Conservation (phyloP, 2,113 vertebrate genomes). For the Lucifuga dentata region DNA sequence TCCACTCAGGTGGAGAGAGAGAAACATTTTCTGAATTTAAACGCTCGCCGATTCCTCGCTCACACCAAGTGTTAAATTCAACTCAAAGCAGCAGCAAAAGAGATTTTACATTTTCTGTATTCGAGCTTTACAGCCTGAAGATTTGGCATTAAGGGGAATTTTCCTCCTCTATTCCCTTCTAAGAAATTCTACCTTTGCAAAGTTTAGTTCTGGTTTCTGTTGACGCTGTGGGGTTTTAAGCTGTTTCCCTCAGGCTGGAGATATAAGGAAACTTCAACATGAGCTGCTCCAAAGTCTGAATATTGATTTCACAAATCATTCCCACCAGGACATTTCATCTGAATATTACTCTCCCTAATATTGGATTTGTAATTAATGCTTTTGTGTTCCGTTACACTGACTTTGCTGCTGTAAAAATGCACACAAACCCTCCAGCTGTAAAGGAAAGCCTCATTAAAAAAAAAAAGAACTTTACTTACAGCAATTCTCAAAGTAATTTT, state of each 20-base stretch:
- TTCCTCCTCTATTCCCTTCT: slow-evolving; percentile 42
- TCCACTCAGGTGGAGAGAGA: slow-evolving; percentile 73
- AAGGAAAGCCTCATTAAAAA: slow-evolving; percentile 47
- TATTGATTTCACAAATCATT: slow-evolving; percentile 62
- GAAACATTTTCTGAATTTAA: slow-evolving; percentile 82
- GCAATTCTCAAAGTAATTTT: slow-evolving; percentile 27
- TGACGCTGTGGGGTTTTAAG: slow-evolving; percentile 71
- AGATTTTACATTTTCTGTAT: slow-evolving; percentile 76
- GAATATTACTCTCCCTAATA: slow-evolving; percentile 53
- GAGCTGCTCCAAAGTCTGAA: slow-evolving; percentile 52
- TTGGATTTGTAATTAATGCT: slow-evolving; percentile 54
- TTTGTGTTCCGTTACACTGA: slow-evolving; percentile 29
- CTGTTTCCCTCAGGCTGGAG: slow-evolving; percentile 49
- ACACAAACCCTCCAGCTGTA: slow-evolving; percentile 7
- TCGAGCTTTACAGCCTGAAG: slow-evolving; percentile 71
- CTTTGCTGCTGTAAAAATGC: slow-evolving; percentile 9
- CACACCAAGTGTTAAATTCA: slow-evolving; percentile 79
- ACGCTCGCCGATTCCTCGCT: slow-evolving; percentile 67
- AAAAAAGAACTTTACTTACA: slow-evolving; percentile 13
- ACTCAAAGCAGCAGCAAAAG: slow-evolving; percentile 72
- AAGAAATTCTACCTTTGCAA: slow-evolving; percentile 63
- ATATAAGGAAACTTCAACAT: slow-evolving; percentile 65
- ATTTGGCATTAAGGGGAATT: slow-evolving; percentile 68
- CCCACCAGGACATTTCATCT: slow-evolving; percentile 34
- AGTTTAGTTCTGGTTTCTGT: slow-evolving; percentile 70